A percentile compares a stretch with the other conserved stretches of the same genome.
Evolutionary conservation across 2,888 invertebrate genomes (phyloP).

Genomic region (Toxonevra muliebris): DNA sequence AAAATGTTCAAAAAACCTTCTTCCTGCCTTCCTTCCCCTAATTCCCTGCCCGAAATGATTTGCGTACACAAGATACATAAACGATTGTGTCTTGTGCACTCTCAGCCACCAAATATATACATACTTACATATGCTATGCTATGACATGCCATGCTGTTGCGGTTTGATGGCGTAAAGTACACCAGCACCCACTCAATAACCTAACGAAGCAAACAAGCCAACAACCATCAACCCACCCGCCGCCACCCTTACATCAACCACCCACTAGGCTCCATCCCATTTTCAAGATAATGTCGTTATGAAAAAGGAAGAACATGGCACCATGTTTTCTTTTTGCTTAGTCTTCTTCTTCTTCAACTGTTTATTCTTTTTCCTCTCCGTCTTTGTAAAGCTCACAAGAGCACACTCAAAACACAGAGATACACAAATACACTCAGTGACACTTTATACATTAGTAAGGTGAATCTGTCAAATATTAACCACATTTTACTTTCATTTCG

Average conservation of each 20-base stretch:
- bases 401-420: too few species aligned
- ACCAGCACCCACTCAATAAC: constrained; percentile 1
- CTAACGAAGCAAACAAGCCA: background rate
- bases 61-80: constrained; percentile 28
- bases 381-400: too few species aligned
- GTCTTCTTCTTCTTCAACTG: background rate
- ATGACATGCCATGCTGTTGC: background rate
- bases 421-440: too few species aligned
- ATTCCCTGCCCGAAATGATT: constrained; percentile 15
- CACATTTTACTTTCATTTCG: too few species aligned
- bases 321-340: background rate
- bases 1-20: too few species aligned
- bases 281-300: constrained; percentile 25
- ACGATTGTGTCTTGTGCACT: constrained; percentile 14
- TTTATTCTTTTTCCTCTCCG: background rate
- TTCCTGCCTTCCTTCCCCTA: background rate
- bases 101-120: background rate
- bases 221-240: background rate
- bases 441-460: too few species aligned
- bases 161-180: constrained; percentile 14
- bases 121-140: background rate
- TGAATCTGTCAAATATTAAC: too few species aligned
- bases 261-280: background rate
- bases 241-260: background rate
- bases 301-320: constrained; percentile 22